phyloP scores from a whole-genome alignment of 2,888 invertebrate genomes.

The Phlogophora meticulosa region DNA sequence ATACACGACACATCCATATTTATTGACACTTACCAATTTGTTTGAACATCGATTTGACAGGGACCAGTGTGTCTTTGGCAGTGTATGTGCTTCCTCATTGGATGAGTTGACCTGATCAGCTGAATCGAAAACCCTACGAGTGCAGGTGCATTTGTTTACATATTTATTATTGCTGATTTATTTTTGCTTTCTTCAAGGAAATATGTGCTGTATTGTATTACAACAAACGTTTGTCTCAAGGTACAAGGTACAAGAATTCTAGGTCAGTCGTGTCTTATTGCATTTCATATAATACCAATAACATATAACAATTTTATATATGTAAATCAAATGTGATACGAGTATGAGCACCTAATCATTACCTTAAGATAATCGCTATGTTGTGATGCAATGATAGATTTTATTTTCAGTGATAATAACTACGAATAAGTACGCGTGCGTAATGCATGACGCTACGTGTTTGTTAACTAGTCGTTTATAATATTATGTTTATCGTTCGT shows the following conservation, averaged over 20 bases:
- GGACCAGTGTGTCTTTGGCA: conserved; percentile 78
- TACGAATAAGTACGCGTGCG: conserved; percentile 15
- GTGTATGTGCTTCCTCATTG: conserved; percentile 80
- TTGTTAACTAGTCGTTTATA: conserved; percentile 28
- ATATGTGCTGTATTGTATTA: conserved; percentile 46
- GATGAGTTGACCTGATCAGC: conserved; percentile 78
- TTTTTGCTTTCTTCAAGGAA: conserved; percentile 65
- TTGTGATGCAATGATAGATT: conserved; percentile 48
- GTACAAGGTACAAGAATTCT: conserved; percentile 51
- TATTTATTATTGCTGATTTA: conserved; percentile 70
- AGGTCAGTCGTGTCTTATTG: conserved; percentile 48
- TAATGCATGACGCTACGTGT: conserved; percentile 17
- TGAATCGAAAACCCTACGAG: conserved; percentile 77
- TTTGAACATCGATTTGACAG: conserved; percentile 72
- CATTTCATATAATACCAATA: conserved; percentile 29
- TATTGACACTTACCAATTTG: conserved; percentile 73
- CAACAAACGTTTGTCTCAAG: conserved; percentile 54
- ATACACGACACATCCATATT: conserved; percentile 79
- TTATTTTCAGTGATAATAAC: conserved; percentile 27
- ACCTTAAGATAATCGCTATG: conserved; percentile 45
- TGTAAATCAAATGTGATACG: conserved; percentile 32
- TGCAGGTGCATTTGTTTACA: conserved; percentile 88
- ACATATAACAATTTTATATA: conserved; percentile 20
- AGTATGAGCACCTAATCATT: conserved; percentile 31
- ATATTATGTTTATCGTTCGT: conserved; percentile 27